Evolutionary conservation across 2,797 vertebrate genomes (phyloP), one percentile per base, ranked within the genome.

Genomic region (Girardinus metallicus): DNA sequence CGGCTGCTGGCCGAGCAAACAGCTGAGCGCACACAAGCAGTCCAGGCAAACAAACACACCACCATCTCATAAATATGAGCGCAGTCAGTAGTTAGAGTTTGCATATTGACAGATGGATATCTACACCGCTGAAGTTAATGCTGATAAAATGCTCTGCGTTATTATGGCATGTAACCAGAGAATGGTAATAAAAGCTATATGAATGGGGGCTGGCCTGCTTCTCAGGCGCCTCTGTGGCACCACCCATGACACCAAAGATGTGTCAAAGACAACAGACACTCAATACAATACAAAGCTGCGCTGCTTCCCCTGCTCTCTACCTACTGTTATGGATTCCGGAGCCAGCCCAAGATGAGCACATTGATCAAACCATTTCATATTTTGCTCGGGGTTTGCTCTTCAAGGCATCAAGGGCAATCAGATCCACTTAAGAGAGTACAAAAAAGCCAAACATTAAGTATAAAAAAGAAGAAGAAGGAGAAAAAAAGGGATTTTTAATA

Each of bases 171-270:
- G 95, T 91, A 95, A 95, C 93, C 85, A 84, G 93, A 95, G 93
- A 94, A 89, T 73, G 87, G 93, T 91, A 90, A 93, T 90, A 89
- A 94, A 93, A 90, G 90, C 93, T 87, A 90, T 88, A 91, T 89
- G 89, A 92, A 93, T 89, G 86, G 86, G 86, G 86, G 83, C 86
- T 26, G 83, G 90, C 80, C 89, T 83, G 86, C 88, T 92, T 91
- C 85, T 91, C 86, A 89, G 95, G 92, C 95, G 92, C 94, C 95
- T 90, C 29, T 47, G 64, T 86, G 94, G 94, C 94, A 94, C 93
- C 94, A 91, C 81, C 89, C 93, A 84, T 93, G 94, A 95, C 93
- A 95, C 94, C 92, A 93, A 92, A 93, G 91, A 95, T 92, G 94
- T 93, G 94, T 94, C 92, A 94, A 91, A 94, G 88, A 83, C 87